phyloP scores from a whole-genome alignment of 1,140 invertebrate species.

The Drosophila orena region DNA sequence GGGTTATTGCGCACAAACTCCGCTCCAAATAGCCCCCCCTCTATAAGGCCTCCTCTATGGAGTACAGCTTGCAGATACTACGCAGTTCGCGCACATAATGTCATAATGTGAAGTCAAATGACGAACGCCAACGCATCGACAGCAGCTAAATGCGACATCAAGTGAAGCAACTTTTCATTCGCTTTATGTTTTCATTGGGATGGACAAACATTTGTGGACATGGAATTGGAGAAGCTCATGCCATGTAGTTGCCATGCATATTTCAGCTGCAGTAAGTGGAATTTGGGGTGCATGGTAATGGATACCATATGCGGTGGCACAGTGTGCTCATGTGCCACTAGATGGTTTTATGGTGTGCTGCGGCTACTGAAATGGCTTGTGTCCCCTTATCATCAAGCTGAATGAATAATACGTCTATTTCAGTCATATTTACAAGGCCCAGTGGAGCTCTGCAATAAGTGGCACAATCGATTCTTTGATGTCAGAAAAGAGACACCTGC shows the following conservation, averaged over 20 bases:
- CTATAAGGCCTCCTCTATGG: slow-evolving; percentile 1
- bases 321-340: neutral
- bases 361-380: neutral
- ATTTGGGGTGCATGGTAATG: slow-evolving; percentile 22
- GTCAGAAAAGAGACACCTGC: slow-evolving; percentile 15
- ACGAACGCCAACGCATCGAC: slow-evolving; percentile 52
- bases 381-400: neutral
- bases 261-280: slow-evolving; percentile 15
- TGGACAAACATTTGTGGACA: slow-evolving; percentile 8
- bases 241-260: slow-evolving; percentile 2
- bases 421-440: slow-evolving; percentile 8
- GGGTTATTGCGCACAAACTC: slow-evolving; percentile 63
- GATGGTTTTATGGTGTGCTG: no score
- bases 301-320: slow-evolving; percentile 21
- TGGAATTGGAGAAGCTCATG: slow-evolving; percentile 1
- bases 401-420: neutral
- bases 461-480: slow-evolving; percentile 46
- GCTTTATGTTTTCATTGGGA: slow-evolving; percentile 23
- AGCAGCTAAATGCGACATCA: slow-evolving; percentile 42
- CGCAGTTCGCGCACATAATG: slow-evolving; percentile 46
- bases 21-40: neutral
- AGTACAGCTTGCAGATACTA: slow-evolving; percentile 60
- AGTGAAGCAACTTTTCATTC: slow-evolving; percentile 21
- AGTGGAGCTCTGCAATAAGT: slow-evolving; percentile 22
- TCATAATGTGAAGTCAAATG: slow-evolving; percentile 15